These are phyloP conservation scores for Gortyna flavago DNA, from an alignment of 2,888 invertebrate genomes.

Conservation along the genomic window DNA sequence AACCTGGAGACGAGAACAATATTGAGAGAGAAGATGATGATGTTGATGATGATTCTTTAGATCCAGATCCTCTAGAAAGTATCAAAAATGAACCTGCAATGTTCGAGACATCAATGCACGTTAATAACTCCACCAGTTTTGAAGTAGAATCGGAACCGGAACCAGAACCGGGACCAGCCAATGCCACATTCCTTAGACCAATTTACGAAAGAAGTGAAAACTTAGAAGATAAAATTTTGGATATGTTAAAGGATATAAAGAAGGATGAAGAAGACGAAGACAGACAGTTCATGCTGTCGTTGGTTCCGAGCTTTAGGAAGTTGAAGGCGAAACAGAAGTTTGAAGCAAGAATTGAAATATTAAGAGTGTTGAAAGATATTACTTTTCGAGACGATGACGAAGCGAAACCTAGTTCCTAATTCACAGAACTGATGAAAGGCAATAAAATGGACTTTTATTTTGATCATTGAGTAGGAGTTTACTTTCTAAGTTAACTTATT, in stretches of 20 bases:
- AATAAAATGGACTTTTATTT: neutral
- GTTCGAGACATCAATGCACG: constrained; percentile 42
- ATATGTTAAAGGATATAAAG: constrained; percentile 72
- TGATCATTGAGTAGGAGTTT: neutral
- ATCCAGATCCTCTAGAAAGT: constrained; percentile 69
- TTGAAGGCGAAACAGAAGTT: constrained; percentile 76
- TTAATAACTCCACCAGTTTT: constrained; percentile 31
- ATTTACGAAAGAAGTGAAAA: constrained; percentile 66
- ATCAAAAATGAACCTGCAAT: constrained; percentile 66
- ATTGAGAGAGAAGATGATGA: constrained; percentile 56
- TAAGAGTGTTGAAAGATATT: constrained; percentile 75
- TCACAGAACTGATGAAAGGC: neutral
- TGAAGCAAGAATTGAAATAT: constrained; percentile 78
- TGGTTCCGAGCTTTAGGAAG: constrained; percentile 78
- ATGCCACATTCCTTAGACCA: constrained; percentile 46
- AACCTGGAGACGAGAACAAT: constrained; percentile 57
- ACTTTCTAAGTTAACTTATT: constrained; percentile 20
- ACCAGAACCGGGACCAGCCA: constrained; percentile 19
- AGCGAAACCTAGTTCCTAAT: constrained; percentile 17
- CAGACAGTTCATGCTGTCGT: constrained; percentile 77
- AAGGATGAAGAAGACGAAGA: constrained; percentile 78
- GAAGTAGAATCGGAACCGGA: constrained; percentile 55
- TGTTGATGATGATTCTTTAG: constrained; percentile 57
- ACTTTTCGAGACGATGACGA: constrained; percentile 67
- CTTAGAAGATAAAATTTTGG: constrained; percentile 71